Percentiles rank a stretch among this genome's conserved stretches.
Conservation (phyloP, 2,888 invertebrate genomes). For the Andrena flavipes region DNA sequence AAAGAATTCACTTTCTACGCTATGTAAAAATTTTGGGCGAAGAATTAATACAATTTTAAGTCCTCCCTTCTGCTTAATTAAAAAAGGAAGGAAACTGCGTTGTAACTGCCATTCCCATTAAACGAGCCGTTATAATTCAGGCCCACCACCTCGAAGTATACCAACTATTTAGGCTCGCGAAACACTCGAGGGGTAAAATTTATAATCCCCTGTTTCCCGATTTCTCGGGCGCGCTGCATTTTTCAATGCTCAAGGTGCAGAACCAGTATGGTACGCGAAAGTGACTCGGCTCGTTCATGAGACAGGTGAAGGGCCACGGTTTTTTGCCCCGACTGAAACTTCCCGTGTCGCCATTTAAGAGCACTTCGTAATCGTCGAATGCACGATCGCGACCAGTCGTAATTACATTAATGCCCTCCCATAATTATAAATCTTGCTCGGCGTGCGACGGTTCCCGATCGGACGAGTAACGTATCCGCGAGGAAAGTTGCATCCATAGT, state of each 20-base stretch:
- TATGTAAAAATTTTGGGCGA: not conserved
- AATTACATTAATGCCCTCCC: slow-evolving; percentile 59
- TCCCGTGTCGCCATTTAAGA: slow-evolving; percentile 65
- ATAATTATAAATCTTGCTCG: slow-evolving; percentile 55
- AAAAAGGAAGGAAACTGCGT: not conserved
- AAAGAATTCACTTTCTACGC: not conserved
- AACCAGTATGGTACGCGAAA: slow-evolving; percentile 58
- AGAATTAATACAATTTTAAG: not conserved
- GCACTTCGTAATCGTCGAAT: slow-evolving; percentile 38
- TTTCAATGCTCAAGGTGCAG: slow-evolving; percentile 57
- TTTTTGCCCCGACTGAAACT: slow-evolving; percentile 53
- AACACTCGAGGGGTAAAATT: slow-evolving; percentile 23
- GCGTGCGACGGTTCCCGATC: slow-evolving; percentile 28
- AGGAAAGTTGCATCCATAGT: slow-evolving; percentile 49
- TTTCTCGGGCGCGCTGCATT: slow-evolving; percentile 39
- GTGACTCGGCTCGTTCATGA: slow-evolving; percentile 56
- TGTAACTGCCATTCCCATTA: not conserved
- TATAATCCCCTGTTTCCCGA: slow-evolving; percentile 46
- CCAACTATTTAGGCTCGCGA: not conserved
- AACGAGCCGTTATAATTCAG: not conserved
- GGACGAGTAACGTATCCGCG: slow-evolving; percentile 19
- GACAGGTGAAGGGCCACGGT: slow-evolving; percentile 65
- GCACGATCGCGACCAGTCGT: slow-evolving; percentile 46
- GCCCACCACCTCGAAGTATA: not conserved
- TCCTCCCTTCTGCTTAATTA: not conserved